Evolutionary conservation across 2,888 invertebrate species (phyloP).

Genomic region (Copidosoma aretas): DNA sequence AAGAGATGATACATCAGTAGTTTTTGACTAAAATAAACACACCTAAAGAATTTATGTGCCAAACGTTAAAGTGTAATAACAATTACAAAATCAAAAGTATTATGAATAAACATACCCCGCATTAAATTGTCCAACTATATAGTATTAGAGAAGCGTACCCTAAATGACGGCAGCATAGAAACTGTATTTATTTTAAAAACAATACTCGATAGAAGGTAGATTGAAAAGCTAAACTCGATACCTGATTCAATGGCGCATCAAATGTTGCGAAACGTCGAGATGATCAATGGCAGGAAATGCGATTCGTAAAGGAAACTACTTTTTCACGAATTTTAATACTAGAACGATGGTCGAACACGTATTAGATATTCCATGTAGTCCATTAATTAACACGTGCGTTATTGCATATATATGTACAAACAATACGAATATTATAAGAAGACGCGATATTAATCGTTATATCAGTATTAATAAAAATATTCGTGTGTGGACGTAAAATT

Average conservation of each 20-base stretch:
- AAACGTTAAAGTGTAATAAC: not conserved
- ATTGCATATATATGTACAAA: not conserved
- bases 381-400: conserved; percentile 2
- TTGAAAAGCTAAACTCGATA: conserved; percentile 2
- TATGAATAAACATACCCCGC: not conserved
- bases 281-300: conserved; percentile 4
- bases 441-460: not conserved
- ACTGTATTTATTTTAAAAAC: not conserved
- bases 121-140: not conserved
- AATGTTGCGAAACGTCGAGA: conserved; percentile 11
- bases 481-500: not conserved
- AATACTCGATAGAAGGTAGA: not conserved
- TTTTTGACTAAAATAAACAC: not conserved
- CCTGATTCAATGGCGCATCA: not conserved
- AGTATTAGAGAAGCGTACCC: not conserved
- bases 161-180: not conserved
- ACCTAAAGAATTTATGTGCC: too few relatives aligned
- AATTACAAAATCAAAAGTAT: not conserved
- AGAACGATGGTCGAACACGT: conserved; percentile 18
- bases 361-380: conserved; percentile 18
- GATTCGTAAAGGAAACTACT: conserved; percentile 33
- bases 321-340: conserved; percentile 49
- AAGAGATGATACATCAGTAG: not conserved
- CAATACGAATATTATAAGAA: conserved; percentile 9
- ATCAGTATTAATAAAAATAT: not conserved